Conservation (phyloP, 2,888 invertebrate species). For the Drosophila nr. medialis region DNA sequence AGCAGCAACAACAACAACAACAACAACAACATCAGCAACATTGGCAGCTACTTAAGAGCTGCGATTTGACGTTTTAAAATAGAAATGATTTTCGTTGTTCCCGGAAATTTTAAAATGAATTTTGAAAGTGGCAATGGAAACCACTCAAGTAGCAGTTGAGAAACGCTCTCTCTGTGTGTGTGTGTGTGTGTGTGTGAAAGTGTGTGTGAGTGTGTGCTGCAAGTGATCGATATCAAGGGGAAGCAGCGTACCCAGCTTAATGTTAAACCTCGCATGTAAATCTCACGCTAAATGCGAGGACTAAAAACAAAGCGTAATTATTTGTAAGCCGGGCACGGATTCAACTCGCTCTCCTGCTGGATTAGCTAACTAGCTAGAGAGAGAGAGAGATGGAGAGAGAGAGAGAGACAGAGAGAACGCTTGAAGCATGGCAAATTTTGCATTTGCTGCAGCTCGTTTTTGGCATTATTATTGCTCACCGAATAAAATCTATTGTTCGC, state of each 20-base stretch:
- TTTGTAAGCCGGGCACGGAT: constrained; percentile 33
- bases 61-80: constrained; percentile 20
- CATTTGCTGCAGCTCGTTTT: constrained; percentile 70
- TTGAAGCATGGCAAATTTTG: constrained; percentile 49
- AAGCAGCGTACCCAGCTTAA: constrained; percentile 35
- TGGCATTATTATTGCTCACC: constrained; percentile 29
- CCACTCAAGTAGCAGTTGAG: constrained; percentile 34
- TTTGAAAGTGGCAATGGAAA: constrained; percentile 24
- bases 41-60: constrained; percentile 1
- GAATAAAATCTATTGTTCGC: constrained; percentile 49
- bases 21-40: not conserved
- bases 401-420: not conserved
- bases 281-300: constrained; percentile 28
- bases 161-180: not conserved
- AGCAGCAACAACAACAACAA: not conserved
- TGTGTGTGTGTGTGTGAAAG: not conserved
- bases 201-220: constrained; percentile 7
- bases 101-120: constrained; percentile 16
- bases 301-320: constrained; percentile 43
- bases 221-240: constrained; percentile 29
- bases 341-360: constrained; percentile 12
- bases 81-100: constrained; percentile 25
- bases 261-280: constrained; percentile 16
- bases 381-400: constrained; percentile 1
- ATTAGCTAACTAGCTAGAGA: not conserved